Evolutionary conservation across 2,888 invertebrate genomes (phyloP).

Genomic region (Scaptomyza caliginosa): DNA sequence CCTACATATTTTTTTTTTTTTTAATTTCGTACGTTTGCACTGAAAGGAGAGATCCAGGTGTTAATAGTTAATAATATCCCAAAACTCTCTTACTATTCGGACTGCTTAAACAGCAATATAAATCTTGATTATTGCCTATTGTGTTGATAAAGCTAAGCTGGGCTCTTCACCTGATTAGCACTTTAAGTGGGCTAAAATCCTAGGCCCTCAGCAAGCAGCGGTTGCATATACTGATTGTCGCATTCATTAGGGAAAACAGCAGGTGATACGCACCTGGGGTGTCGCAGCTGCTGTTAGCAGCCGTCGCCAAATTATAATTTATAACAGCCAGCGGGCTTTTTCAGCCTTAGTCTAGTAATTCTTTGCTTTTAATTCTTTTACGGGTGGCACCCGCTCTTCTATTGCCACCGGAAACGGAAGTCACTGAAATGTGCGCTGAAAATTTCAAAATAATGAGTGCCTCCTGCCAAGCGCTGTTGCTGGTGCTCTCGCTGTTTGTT

Average conservation of each 20-base stretch:
- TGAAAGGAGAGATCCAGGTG: neutral
- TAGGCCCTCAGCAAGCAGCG: conserved; percentile 1
- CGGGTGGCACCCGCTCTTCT: conserved; percentile 38
- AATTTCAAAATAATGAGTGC: conserved; percentile 82
- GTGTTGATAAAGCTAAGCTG: conserved; percentile 11
- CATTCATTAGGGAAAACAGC: conserved; percentile 77
- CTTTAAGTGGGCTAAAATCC: conserved; percentile 22
- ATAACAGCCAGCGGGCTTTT: conserved; percentile 66
- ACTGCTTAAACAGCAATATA: conserved; percentile 8
- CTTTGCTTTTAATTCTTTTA: conserved; percentile 71
- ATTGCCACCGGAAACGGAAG: conserved; percentile 73
- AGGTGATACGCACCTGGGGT: conserved; percentile 73
- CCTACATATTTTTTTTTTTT: too few species aligned
- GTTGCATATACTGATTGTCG: conserved; percentile 47
- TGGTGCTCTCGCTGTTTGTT: neutral
- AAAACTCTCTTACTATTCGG: neutral
- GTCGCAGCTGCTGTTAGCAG: conserved; percentile 2
- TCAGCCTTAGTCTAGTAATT: conserved; percentile 47
- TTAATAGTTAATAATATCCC: neutral
- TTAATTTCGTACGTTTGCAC: conserved; percentile 5
- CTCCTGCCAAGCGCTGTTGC: conserved; percentile 21
- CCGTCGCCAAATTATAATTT: conserved; percentile 71
- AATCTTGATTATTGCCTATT: conserved; percentile 31
- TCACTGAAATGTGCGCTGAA: conserved; percentile 81
- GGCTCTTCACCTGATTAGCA: conserved; percentile 48